Conservation (phyloP, 2,797 vertebrate species). For the Anguilla anguilla region DNA sequence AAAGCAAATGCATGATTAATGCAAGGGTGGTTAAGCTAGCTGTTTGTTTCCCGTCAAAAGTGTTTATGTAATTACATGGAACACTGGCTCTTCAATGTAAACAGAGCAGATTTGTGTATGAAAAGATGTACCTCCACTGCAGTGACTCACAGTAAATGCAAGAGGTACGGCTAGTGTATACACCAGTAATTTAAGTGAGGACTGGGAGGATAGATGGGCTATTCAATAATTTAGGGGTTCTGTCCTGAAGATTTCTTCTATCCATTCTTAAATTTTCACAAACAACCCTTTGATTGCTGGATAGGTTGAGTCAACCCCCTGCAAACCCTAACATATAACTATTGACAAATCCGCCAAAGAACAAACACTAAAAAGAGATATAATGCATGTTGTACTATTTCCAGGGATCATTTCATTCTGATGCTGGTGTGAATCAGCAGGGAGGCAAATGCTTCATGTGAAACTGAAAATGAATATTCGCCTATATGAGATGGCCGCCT, state of each 20-base stretch:
- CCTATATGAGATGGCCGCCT: background rate
- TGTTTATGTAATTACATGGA: slow-evolving; percentile 14
- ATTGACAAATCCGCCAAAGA: background rate
- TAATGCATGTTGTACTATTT: background rate
- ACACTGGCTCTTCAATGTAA: slow-evolving; percentile 12
- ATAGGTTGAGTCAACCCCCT: background rate
- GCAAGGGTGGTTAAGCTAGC: background rate
- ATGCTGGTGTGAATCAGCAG: background rate
- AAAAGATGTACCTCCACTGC: background rate
- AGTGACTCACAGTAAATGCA: background rate
- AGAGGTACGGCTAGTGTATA: background rate
- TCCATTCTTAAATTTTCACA: too few relatives aligned
- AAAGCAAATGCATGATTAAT: background rate
- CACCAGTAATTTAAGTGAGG: background rate
- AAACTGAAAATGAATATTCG: background rate
- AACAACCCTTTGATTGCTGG: too few relatives aligned
- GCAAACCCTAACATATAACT: background rate
- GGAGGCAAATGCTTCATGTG: background rate
- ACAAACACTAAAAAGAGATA: background rate
- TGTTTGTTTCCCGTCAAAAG: background rate
- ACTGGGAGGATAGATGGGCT: background rate
- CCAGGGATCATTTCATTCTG: too few relatives aligned
- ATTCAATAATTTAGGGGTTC: background rate
- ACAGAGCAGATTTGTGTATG: slow-evolving; percentile 8
- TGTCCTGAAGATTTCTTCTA: background rate